A percentile compares a stretch with the other conserved stretches of the same genome.
Conservation (phyloP, 2,113 vertebrate genomes). For the Microcebus ravelobensis region DNA sequence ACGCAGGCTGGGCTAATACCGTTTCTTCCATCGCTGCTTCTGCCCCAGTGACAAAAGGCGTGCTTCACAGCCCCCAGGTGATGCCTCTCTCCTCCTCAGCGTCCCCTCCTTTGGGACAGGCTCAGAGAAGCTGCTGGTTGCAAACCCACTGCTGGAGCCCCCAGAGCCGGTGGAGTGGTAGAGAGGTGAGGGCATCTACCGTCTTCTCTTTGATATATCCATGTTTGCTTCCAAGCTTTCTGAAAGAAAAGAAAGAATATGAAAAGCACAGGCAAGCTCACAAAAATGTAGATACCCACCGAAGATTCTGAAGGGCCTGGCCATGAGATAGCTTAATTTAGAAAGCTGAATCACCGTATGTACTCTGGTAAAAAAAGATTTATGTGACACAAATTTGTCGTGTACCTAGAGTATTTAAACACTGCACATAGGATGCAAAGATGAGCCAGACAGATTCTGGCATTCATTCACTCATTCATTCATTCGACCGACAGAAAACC, state of each 20-base stretch:
- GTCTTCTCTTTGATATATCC: background rate
- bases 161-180: background rate
- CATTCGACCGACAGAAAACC: background rate
- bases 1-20: fast-evolving
- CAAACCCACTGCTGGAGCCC: background rate
- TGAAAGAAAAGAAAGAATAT: background rate
- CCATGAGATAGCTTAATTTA: background rate
- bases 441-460: background rate
- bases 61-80: background rate
- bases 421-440: too few species aligned
- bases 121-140: background rate
- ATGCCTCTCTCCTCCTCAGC: background rate
- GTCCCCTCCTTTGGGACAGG: background rate
- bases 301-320: background rate
- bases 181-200: background rate
- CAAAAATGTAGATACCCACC: background rate
- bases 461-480: background rate
- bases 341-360: background rate
- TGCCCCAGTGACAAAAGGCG: background rate
- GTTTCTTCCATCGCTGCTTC: background rate
- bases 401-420: background rate
- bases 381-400: background rate
- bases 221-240: background rate
- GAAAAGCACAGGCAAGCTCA: background rate
- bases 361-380: background rate